phyloP scores from a whole-genome alignment of 2,113 vertebrate species.

The Typhlomys cinereus region DNA sequence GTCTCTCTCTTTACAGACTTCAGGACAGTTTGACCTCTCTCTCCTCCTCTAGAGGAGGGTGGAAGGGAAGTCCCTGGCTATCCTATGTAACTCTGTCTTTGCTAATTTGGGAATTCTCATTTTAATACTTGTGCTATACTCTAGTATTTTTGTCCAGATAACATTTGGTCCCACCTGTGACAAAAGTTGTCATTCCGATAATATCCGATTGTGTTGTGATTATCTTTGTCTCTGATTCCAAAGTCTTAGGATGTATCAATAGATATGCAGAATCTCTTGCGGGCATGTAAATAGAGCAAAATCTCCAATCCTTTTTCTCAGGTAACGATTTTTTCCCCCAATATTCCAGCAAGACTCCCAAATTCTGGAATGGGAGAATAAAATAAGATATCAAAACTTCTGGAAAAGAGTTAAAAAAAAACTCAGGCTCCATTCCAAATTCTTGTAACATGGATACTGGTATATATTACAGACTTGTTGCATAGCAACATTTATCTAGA shows the following conservation, averaged over 20 bases:
- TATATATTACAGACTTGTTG: not conserved
- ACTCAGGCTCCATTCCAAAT: not conserved
- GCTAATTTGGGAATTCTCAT: not conserved
- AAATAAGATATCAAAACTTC: not conserved
- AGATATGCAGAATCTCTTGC: not conserved
- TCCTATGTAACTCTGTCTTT: not conserved
- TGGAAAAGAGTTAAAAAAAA: not conserved
- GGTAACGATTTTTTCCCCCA: not conserved
- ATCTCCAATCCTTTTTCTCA: not conserved
- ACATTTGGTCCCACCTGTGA: not conserved
- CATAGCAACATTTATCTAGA: not conserved
- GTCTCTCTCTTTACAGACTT: not conserved
- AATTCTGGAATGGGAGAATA: not conserved
- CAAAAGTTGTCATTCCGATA: not conserved
- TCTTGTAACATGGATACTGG: not conserved
- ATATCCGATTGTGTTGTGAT: not conserved
- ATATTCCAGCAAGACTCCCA: not conserved
- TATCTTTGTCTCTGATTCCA: not conserved
- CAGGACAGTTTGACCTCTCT: not conserved
- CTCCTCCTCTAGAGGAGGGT: not conserved
- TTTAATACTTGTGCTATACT: not conserved
- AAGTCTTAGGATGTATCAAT: rapidly evolving
- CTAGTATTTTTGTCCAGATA: not conserved
- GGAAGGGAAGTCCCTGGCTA: not conserved
- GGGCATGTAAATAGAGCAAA: not conserved